Percentiles rank a stretch among this genome's conserved stretches.
Conservation (phyloP, 2,113 vertebrate species). For the Gopherus flavomarginatus region DNA sequence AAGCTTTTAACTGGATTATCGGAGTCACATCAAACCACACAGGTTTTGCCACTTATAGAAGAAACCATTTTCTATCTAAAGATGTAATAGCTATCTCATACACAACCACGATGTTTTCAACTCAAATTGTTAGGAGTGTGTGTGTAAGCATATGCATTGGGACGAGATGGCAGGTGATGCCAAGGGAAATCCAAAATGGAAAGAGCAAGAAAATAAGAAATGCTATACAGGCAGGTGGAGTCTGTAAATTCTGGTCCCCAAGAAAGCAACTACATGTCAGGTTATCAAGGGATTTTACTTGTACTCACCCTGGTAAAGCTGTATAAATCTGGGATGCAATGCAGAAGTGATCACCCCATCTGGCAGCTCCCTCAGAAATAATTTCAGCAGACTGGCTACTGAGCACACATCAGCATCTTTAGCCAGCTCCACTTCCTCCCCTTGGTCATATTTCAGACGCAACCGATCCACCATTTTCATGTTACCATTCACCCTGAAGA, state of each 20-base stretch:
- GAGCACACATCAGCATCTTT: constrained; percentile 83
- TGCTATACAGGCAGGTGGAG: background rate
- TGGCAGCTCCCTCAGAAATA: constrained; percentile 90
- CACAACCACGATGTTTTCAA: background rate
- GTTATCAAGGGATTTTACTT: background rate
- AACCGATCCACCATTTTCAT: constrained; percentile 87
- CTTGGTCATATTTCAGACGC: constrained; percentile 83
- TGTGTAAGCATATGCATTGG: background rate
- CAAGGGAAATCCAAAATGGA: background rate
- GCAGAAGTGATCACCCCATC: constrained; percentile 83
- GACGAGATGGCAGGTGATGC: background rate
- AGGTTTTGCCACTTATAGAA: background rate
- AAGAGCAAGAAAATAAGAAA: background rate
- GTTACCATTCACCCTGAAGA: constrained; percentile 93
- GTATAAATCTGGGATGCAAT: constrained; percentile 83
- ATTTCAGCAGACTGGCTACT: constrained; percentile 91
- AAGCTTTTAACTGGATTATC: background rate
- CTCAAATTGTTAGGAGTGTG: background rate
- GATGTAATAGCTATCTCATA: background rate
- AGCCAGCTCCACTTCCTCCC: constrained; percentile 80
- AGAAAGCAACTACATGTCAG: background rate
- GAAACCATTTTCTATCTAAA: background rate
- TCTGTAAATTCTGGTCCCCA: background rate
- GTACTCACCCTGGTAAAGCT: constrained; percentile 85
- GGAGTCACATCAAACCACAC: background rate